Evolutionary conservation across 2,888 invertebrate genomes (phyloP).

Genomic region (Ichneumoninae sp.): DNA sequence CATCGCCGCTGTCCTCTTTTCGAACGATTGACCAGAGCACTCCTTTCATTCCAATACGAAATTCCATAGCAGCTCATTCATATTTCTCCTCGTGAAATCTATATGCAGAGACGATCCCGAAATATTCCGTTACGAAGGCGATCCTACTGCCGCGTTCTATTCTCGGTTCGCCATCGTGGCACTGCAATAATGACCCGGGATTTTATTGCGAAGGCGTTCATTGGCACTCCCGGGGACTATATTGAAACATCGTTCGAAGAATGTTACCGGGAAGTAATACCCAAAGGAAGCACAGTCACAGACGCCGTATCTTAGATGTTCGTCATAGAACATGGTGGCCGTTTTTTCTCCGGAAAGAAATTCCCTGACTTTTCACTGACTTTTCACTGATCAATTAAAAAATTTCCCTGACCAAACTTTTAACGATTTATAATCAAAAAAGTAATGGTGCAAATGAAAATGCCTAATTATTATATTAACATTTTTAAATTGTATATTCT

Average conservation of each 20-base stretch:
- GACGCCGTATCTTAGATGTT: not conserved
- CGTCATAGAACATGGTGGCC: not conserved
- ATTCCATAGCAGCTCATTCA: conserved; percentile 58
- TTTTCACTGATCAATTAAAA: too few relatives aligned
- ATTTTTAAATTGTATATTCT: too few relatives aligned
- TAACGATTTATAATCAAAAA: too few relatives aligned
- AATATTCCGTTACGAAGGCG: conserved; percentile 53
- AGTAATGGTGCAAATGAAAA: too few relatives aligned
- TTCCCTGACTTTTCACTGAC: too few relatives aligned
- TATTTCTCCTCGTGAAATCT: conserved; percentile 39
- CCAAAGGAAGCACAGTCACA: conserved; percentile 5
- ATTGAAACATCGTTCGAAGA: conserved; percentile 36
- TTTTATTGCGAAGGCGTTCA: conserved; percentile 60
- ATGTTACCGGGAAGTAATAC: conserved; percentile 29
- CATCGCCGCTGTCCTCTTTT: conserved; percentile 51
- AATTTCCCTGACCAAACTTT: too few relatives aligned
- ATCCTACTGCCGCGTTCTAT: conserved; percentile 50
- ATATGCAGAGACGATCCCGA: conserved; percentile 20
- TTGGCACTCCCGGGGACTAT: conserved; percentile 43
- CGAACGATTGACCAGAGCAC: conserved; percentile 2
- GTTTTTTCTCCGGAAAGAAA: too few relatives aligned
- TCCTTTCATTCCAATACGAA: conserved; percentile 54
- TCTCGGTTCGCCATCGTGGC: conserved; percentile 40
- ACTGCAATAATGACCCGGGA: conserved; percentile 41
- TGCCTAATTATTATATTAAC: too few relatives aligned